Evolutionary conservation across 2,888 invertebrate species (phyloP).

Genomic region (Disparrhopalites patrizii): DNA sequence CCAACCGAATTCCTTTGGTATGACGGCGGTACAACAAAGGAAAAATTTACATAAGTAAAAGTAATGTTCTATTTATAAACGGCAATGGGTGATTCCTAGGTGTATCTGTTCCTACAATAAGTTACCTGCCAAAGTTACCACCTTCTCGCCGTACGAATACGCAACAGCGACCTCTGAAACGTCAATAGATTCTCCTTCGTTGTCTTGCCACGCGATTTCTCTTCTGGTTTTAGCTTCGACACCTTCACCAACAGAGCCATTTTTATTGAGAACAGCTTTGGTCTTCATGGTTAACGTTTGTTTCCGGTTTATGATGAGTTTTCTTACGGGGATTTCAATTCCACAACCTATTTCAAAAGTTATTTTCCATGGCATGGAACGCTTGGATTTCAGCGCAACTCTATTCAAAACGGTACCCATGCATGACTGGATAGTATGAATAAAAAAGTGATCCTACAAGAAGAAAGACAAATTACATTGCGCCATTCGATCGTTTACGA

Average conservation of each 20-base stretch:
- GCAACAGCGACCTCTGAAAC: conserved; percentile 35
- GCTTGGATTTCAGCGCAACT: conserved; percentile 22
- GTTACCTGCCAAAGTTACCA: conserved; percentile 41
- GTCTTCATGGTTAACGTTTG: conserved; percentile 25
- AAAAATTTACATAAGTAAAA: no score
- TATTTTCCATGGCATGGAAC: conserved; percentile 33
- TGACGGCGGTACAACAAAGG: no score
- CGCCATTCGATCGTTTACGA: not conserved
- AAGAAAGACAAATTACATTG: not conserved
- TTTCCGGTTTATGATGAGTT: conserved; percentile 38
- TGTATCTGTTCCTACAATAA: not conserved
- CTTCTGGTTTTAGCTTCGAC: conserved; percentile 27
- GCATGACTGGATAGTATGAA: conserved; percentile 8
- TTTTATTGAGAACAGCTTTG: not conserved
- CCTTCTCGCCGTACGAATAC: conserved; percentile 38
- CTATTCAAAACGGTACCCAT: conserved; percentile 34
- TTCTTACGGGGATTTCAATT: conserved; percentile 34
- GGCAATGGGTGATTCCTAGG: not conserved
- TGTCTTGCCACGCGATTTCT: conserved; percentile 30
- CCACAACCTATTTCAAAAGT: conserved; percentile 37
- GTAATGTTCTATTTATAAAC: no score
- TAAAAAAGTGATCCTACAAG: conserved; percentile 2
- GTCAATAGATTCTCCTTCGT: conserved; percentile 33
- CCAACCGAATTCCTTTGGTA: no score
- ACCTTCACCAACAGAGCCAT: conserved; percentile 28